A percentile compares a stretch with the other conserved stretches of the same genome.
These are phyloP conservation scores for Acleris holmiana DNA, from an alignment of 2,888 invertebrate genomes.

Conservation along the genomic window DNA sequence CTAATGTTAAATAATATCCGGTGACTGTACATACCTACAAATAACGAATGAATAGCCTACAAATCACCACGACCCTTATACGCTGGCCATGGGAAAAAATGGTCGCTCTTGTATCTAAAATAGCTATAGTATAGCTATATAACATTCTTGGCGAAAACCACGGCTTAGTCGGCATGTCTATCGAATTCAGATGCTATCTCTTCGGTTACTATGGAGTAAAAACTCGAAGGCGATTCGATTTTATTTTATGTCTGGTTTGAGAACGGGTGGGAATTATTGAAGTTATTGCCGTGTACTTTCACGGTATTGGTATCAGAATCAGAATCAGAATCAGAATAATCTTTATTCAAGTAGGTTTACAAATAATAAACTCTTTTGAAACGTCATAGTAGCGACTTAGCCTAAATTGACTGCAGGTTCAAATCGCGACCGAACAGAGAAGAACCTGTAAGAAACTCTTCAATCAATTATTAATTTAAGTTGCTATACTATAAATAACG, in stretches of 20 bases:
- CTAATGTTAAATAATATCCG: constrained; percentile 21
- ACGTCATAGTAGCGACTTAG: no score
- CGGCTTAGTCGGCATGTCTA: constrained; percentile 31
- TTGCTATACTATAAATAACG: no score
- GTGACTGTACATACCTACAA: constrained; percentile 37
- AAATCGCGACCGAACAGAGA: no score
- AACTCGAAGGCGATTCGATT: constrained; percentile 29
- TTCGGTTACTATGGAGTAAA: constrained; percentile 12
- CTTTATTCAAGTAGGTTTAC: no score
- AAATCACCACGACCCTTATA: constrained; percentile 44
- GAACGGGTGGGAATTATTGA: neutral
- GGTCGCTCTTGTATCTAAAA: neutral
- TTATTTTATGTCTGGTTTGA: constrained; percentile 24
- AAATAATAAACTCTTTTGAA: no score
- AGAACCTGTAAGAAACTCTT: no score
- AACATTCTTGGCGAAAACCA: constrained; percentile 51
- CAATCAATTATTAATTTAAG: no score
- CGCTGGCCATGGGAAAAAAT: constrained; percentile 45
- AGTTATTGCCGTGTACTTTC: neutral
- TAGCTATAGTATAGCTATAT: constrained; percentile 19
- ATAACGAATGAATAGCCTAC: constrained; percentile 47
- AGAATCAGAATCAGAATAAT: no score
- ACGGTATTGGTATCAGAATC: neutral
- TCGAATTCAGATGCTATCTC: constrained; percentile 41
- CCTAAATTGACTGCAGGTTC: no score